Evolutionary conservation across 2,888 invertebrate genomes (phyloP), one percentile per base, ranked within the genome.

Genomic region (Pseudococcus longispinus): DNA sequence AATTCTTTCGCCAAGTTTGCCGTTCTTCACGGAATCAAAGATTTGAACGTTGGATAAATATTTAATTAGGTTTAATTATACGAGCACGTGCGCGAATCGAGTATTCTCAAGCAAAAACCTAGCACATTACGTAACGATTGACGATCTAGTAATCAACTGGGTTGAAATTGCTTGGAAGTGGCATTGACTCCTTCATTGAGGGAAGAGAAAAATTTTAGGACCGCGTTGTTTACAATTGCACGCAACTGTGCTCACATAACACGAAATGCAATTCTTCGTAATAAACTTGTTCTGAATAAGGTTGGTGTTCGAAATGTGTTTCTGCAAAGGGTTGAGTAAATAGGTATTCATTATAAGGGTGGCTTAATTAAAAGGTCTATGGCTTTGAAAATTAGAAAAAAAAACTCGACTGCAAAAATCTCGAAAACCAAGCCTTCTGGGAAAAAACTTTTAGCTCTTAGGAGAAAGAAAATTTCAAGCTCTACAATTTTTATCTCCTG

Each of bases 41-140:
- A 70, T 70, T 70, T 70, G 29, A 29, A n/a, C 23, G 77, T 80
- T 42, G 11, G n/a, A 80, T 20, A 42, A 80, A 80, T 23, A 80
- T 20, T 42, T 80, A 80, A 80, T 80, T 80, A 37, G 18, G 42
- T 80, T 80, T 80, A 80, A 80, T 80, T 80, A 32, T n/a, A 42
- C 3, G 32, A 20, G 13, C 20, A 80, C 29, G 29, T 37, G 77
- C 20, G 8, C 11, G 15, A 37, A 80, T 77, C 26, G 11, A 80
- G 42, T 20, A 42, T 80, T 80, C 42, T 29, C 20, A 80, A 80
- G 29, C 20, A 11, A 37, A 80, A 80, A 80, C 42, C 20, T 3
- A 15, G 46, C 13, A 15, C 0, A 80, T 80, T 80, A 20, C 77
- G 42, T 80, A 80, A 80, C 4, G 6, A 42, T 80, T 23, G 42